Evolutionary conservation across 2,797 vertebrate species (phyloP).

Genomic region (Mycteria americana): DNA sequence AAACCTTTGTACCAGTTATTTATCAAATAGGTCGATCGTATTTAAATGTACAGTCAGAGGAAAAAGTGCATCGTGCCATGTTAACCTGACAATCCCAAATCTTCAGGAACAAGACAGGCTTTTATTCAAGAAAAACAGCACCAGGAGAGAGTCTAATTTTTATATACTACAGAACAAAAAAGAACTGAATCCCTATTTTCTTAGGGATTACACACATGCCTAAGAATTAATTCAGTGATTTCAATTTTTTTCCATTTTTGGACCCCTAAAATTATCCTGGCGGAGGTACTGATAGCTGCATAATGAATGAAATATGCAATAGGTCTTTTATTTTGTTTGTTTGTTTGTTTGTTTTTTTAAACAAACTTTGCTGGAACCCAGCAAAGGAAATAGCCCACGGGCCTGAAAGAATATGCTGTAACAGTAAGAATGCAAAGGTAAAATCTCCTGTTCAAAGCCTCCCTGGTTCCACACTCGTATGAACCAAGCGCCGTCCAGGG

Average conservation of each 20-base stretch:
- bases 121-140: neutral
- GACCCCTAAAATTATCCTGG: neutral
- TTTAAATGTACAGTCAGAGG: conserved; percentile 31
- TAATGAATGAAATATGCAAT: fast-evolving
- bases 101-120: neutral
- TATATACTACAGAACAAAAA: neutral
- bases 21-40: conserved; percentile 57
- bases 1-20: conserved; percentile 70
- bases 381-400: neutral
- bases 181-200: neutral
- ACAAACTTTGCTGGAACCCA: neutral
- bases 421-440: neutral
- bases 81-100: neutral
- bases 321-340: neutral
- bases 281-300: fast-evolving
- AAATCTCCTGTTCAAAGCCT: neutral
- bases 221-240: neutral
- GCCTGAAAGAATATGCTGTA: neutral
- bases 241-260: no score
- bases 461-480: fast-evolving
- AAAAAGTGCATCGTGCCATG: neutral
- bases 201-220: neutral
- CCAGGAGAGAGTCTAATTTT: neutral
- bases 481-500: neutral
- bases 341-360: no score